A percentile compares a stretch with the other conserved stretches of the same genome.
Evolutionary conservation across 2,888 invertebrate genomes (phyloP).

Genomic region (Lepidocyrtoides sp.): DNA sequence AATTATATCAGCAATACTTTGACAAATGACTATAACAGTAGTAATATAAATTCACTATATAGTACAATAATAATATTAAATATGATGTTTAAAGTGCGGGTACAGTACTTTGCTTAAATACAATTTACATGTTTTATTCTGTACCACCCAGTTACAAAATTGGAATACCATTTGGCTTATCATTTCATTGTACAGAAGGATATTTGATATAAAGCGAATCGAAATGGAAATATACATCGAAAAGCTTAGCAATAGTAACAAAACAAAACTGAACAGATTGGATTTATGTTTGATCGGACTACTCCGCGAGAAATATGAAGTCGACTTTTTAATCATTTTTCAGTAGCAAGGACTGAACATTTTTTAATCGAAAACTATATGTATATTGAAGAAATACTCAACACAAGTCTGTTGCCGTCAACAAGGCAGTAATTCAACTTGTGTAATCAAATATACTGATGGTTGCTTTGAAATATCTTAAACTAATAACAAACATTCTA

Average conservation of each 20-base stretch:
- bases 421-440: neutral
- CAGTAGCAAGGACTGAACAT: slow-evolving; percentile 8
- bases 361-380: slow-evolving; percentile 19
- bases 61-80: slow-evolving; percentile 9
- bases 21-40: slow-evolving; percentile 76
- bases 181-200: too few species aligned
- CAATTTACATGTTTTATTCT: neutral
- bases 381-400: slow-evolving; percentile 55
- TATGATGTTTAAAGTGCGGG: neutral
- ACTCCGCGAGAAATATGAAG: too few species aligned
- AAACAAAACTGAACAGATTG: too few species aligned
- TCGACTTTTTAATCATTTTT: too few species aligned
- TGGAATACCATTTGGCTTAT: neutral
- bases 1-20: slow-evolving; percentile 78
- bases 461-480: slow-evolving; percentile 46
- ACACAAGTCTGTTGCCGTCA: slow-evolving; percentile 2
- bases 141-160: neutral
- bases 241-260: too few species aligned
- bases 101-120: slow-evolving; percentile 22
- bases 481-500: neutral
- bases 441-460: slow-evolving; percentile 58
- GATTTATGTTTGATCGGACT: too few species aligned
- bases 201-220: too few species aligned
- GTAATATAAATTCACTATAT: slow-evolving; percentile 44
- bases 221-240: too few species aligned